Conservation (phyloP, 2,797 vertebrate genomes). For the Typhlichthys subterraneus region DNA sequence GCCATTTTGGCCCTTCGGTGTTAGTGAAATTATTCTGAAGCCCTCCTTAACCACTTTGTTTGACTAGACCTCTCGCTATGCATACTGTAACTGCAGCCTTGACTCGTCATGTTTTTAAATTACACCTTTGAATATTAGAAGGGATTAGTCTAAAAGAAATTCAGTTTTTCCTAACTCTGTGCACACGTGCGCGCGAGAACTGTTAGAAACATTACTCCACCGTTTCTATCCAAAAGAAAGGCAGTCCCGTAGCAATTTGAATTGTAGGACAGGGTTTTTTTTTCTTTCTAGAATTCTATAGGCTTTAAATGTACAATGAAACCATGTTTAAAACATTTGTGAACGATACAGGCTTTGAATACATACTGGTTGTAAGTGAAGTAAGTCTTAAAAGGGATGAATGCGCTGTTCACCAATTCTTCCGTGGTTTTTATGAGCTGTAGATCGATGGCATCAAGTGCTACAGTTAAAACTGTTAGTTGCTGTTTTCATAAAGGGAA, state of each 20-base stretch:
- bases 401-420: slow-evolving; percentile 14
- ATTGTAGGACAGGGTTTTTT: not conserved
- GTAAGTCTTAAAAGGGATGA: slow-evolving; percentile 6
- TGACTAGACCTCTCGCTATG: slow-evolving; percentile 62
- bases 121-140: slow-evolving; percentile 41
- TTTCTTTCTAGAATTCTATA: not conserved
- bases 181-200: slow-evolving; percentile 32
- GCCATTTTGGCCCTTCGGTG: slow-evolving; percentile 20
- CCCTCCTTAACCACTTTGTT: slow-evolving; percentile 57
- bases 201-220: slow-evolving; percentile 21
- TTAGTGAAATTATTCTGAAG: slow-evolving; percentile 43
- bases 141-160: slow-evolving; percentile 24
- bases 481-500: slow-evolving; percentile 24
- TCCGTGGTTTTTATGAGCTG: slow-evolving; percentile 1
- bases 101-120: slow-evolving; percentile 19
- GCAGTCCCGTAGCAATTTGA: slow-evolving; percentile 21
- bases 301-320: slow-evolving; percentile 6
- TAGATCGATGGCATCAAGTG: slow-evolving; percentile 31
- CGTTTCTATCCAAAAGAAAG: slow-evolving; percentile 36
- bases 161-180: slow-evolving; percentile 19
- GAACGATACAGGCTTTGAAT: not conserved
- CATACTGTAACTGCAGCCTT: slow-evolving; percentile 52
- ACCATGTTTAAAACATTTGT: not conserved
- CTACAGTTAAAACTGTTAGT: slow-evolving; percentile 19
- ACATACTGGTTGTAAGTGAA: not conserved